Base-by-base conservation (phyloP, 2,888 invertebrate genomes). In the Diloba caeruleocephala region DNA sequence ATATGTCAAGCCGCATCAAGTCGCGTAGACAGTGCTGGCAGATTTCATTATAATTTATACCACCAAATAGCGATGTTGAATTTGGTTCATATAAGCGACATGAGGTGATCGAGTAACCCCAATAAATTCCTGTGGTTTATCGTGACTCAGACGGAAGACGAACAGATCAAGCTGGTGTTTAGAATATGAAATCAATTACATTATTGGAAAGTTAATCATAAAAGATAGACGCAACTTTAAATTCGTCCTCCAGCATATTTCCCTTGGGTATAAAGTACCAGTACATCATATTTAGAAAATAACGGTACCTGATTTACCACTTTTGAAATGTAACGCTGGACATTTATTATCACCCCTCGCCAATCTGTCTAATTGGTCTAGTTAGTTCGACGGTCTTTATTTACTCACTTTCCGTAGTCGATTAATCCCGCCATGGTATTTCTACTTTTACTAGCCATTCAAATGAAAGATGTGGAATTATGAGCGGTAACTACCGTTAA, bases 401-500 rank as follows among this genome's bases (percentile, higher is more conserved):
- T 66, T 67, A 39, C 53, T 29, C 54, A 54, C 50, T 61, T 51
- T 53, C 46, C 42, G 43, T 64, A 33, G 50, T 50, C 46, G 44
- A 62, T 69, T 65, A 54, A 53, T 59, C 61, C n/a, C n/a, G n/a
- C n/a, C 53, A 55, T 56, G 60, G 60, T 48, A 66, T 70, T 63
- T 70, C 63, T 61, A 66, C 61, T 52, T 71, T 69, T 57, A 62
- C 50, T 58, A 46, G 61, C 52, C 56, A 69, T 63, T 59, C 56
- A 62, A 68, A 66, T 61, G 65, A 66, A 66, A 68, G 66, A 77
- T 76, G 75, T 74, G 65, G 71, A 73, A 62, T 76, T 80, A 84
- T 78, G 74, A 79, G 71, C 78, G 76, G 70, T 70, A 66, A 74
- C 78, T 83, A 78, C 88, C 88, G 88, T 88, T 89, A 75, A 85